phyloP scores from a whole-genome alignment of 2,797 vertebrate species.

The Lagorchestes hirsutus region DNA sequence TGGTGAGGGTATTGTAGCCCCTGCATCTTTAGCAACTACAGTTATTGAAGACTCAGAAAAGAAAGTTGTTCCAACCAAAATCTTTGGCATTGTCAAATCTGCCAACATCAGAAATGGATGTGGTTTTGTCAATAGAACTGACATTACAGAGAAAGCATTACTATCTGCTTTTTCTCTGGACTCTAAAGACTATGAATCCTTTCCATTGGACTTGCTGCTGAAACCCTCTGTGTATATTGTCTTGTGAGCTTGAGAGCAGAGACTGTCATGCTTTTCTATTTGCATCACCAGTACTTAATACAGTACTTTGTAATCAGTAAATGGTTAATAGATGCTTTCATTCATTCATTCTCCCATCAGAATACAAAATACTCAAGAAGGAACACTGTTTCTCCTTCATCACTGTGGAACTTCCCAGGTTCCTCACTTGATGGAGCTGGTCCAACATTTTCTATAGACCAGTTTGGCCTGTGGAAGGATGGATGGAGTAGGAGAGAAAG shows the following conservation, averaged over 20 bases:
- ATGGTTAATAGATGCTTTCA: not conserved
- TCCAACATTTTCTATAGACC: not conserved
- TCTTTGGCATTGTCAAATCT: not conserved
- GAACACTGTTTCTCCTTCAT: not conserved
- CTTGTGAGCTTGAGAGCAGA: not conserved
- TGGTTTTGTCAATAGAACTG: not conserved
- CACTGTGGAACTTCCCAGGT: not conserved
- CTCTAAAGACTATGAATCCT: not conserved
- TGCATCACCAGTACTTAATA: not conserved
- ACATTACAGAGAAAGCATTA: not conserved
- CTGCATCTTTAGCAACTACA: not conserved
- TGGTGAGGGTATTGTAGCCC: not conserved
- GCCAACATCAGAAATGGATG: not conserved
- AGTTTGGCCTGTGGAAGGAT: not conserved
- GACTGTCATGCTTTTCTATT: not conserved
- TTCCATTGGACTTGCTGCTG: not conserved
- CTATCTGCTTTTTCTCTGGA: not conserved
- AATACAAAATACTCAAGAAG: not conserved
- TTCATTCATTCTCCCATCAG: not conserved
- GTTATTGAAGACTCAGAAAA: not conserved
- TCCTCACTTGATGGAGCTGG: not conserved
- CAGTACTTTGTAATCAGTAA: not conserved
- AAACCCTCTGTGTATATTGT: not conserved
- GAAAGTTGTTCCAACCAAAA: not conserved
- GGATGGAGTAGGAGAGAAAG: not conserved